These are phyloP conservation scores for Zoanthus sociatus DNA, from an alignment of 92 coral and sea anemone species.

Conservation along the genomic window DNA sequence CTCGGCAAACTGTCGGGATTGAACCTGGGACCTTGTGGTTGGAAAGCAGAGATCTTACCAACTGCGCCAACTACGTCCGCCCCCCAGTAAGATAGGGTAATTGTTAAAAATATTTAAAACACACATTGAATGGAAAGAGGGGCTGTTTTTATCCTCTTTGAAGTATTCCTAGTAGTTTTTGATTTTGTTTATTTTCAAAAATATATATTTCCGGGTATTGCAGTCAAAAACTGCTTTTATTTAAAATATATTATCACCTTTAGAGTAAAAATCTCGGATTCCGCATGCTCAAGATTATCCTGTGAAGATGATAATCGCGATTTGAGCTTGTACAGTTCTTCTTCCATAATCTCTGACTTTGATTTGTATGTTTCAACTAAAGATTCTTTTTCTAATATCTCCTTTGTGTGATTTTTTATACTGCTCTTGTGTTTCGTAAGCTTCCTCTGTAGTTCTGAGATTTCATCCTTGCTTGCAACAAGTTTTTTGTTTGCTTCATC, in stretches of 20 bases:
- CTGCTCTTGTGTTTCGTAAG: slow-evolving; percentile 20
- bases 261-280: slow-evolving; percentile 43
- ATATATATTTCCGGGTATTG: too few species aligned
- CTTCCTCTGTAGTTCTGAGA: slow-evolving; percentile 51
- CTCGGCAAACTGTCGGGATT: too few species aligned
- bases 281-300: slow-evolving; percentile 44
- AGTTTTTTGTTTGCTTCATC: slow-evolving; percentile 56
- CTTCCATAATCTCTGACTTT: slow-evolving; percentile 46
- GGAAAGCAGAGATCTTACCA: too few species aligned
- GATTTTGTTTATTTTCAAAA: too few species aligned
- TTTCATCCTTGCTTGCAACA: slow-evolving; percentile 50
- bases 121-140: too few species aligned
- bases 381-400: slow-evolving; percentile 50
- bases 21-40: too few species aligned
- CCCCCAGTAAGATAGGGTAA: too few species aligned
- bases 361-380: slow-evolving; percentile 29
- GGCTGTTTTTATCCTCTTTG: too few species aligned
- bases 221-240: too few species aligned
- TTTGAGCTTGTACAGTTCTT: slow-evolving; percentile 49
- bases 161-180: too few species aligned
- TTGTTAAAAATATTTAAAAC: too few species aligned
- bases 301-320: slow-evolving; percentile 27
- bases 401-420: slow-evolving; percentile 47
- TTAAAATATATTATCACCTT: not conserved
- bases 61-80: too few species aligned